Evolutionary conservation across 2,888 invertebrate genomes (phyloP).

Genomic region (Brachypterus glaber): DNA sequence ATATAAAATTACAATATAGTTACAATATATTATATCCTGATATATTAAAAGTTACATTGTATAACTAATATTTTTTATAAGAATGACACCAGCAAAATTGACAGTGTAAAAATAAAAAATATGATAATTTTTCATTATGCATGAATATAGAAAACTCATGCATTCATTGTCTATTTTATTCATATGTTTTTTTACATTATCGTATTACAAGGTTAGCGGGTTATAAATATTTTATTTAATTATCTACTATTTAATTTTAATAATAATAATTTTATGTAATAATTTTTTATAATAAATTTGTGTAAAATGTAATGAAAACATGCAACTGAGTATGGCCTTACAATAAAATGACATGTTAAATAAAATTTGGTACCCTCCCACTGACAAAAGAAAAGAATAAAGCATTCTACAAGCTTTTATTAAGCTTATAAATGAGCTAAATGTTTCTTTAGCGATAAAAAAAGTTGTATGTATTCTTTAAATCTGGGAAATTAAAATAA

Average conservation of each 20-base stretch:
- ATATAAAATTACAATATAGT: constrained; percentile 30
- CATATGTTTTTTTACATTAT: constrained; percentile 41
- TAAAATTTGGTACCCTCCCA: too few species aligned
- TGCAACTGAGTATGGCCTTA: constrained; percentile 41
- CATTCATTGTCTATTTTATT: constrained; percentile 39
- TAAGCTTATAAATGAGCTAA: too few species aligned
- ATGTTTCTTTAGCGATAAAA: too few species aligned
- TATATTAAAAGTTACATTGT: constrained; percentile 31
- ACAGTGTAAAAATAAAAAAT: constrained; percentile 37
- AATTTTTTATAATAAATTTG: constrained; percentile 38
- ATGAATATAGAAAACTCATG: constrained; percentile 36
- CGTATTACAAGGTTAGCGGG: constrained; percentile 40
- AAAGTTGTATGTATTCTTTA: too few species aligned
- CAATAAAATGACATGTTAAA: too few species aligned
- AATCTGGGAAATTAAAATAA: too few species aligned
- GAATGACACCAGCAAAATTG: constrained; percentile 38
- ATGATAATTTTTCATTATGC: constrained; percentile 28
- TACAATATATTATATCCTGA: constrained; percentile 32
- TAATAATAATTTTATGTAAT: constrained; percentile 38
- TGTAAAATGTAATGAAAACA: constrained; percentile 42
- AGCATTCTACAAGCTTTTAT: too few species aligned
- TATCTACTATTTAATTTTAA: constrained; percentile 38
- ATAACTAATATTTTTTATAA: constrained; percentile 29
- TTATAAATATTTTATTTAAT: constrained; percentile 41
- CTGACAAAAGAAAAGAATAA: too few species aligned